A percentile compares a stretch with the other conserved stretches of the same genome.
These are phyloP conservation scores for Liopterus haemorrhoidalis DNA, from an alignment of 2,888 invertebrate species.

Conservation along the genomic window DNA sequence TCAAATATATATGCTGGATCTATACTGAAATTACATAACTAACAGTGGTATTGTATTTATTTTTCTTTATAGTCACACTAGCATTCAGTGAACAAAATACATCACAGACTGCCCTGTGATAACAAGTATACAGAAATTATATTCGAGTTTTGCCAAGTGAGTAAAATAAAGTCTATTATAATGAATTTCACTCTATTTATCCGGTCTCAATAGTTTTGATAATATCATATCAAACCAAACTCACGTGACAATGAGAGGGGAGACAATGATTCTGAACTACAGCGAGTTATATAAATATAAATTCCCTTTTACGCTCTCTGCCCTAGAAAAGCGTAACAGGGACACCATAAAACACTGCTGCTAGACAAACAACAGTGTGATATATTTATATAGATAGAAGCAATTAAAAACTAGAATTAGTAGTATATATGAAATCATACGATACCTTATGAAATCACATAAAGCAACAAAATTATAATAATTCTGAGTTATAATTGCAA, in stretches of 20 bases:
- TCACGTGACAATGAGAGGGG: conserved; percentile 3
- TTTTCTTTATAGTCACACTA: no score
- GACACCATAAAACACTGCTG: conserved; percentile 37
- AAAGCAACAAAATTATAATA: conserved; percentile 38
- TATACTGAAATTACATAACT: no score
- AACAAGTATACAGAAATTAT: no score
- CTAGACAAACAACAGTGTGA: conserved; percentile 16
- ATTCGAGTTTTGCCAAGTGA: no score
- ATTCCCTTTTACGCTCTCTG: conserved; percentile 43
- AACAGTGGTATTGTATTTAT: no score
- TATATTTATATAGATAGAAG: conserved; percentile 38
- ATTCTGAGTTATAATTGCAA: conserved; percentile 41
- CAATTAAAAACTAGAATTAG: conserved; percentile 45
- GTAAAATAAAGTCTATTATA: no score
- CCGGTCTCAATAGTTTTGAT: no score
- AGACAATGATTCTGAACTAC: conserved; percentile 45
- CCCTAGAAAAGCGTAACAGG: conserved; percentile 45
- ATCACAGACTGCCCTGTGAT: no score
- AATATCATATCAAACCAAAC: conserved; percentile 19
- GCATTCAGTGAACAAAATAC: no score
- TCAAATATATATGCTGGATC: no score
- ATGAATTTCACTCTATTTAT: no score
- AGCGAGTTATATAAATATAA: conserved; percentile 32
- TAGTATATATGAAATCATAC: conserved; percentile 43
- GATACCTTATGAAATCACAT: conserved; percentile 43